These are phyloP conservation scores for Hemithea aestivaria DNA, from an alignment of 2,888 invertebrate species.

Conservation along the genomic window DNA sequence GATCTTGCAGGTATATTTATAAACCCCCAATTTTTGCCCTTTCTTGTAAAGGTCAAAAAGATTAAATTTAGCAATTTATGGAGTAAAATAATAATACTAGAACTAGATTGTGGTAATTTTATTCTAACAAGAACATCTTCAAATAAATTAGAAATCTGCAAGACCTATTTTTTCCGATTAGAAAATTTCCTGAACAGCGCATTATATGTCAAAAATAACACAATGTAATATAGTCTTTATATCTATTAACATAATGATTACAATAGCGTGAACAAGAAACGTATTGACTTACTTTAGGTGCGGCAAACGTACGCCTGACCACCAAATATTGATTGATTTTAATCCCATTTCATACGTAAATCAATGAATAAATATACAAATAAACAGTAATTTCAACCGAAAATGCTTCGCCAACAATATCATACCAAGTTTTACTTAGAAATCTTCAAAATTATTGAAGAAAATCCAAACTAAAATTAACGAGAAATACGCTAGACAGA, in stretches of 20 bases:
- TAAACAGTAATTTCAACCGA: conserved; percentile 1
- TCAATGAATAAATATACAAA: neutral
- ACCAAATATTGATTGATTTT: conserved; percentile 23
- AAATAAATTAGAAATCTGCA: too few relatives aligned
- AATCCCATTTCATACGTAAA: conserved; percentile 17
- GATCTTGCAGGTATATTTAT: too few relatives aligned
- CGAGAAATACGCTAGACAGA: conserved; percentile 42
- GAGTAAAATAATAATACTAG: too few relatives aligned
- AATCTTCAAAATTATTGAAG: conserved; percentile 40
- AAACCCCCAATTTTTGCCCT: too few relatives aligned
- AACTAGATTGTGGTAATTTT: too few relatives aligned
- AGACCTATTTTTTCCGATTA: neutral
- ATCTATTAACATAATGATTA: neutral
- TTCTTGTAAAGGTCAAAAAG: too few relatives aligned
- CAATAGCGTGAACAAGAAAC: conserved; percentile 15
- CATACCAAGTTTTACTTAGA: conserved; percentile 43
- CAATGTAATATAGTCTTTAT: conserved; percentile 16
- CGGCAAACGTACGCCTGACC: conserved; percentile 19
- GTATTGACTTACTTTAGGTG: conserved; percentile 20
- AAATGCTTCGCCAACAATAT: neutral
- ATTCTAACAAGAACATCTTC: too few relatives aligned
- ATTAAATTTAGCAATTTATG: too few relatives aligned
- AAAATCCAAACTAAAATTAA: conserved; percentile 42
- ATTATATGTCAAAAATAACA: conserved; percentile 13
- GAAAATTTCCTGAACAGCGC: conserved; percentile 8